Evolutionary conservation across 2,888 invertebrate species (phyloP).

Genomic region (Leptopilina syphax): DNA sequence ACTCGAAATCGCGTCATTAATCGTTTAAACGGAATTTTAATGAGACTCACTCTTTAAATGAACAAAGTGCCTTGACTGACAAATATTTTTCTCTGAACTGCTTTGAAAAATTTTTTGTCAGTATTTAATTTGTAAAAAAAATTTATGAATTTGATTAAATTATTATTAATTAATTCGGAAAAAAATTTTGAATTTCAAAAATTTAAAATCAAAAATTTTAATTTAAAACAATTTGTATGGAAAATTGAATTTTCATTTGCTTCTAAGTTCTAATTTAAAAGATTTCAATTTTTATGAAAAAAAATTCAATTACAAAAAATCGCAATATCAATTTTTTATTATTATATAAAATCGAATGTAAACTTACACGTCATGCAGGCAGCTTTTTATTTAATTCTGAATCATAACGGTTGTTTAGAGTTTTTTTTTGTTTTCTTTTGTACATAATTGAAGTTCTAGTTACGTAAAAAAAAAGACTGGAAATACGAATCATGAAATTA

Average conservation of each 20-base stretch:
- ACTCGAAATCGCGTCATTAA: conserved; percentile 15
- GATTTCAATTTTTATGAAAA: neutral
- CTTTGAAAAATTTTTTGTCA: neutral
- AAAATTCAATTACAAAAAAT: neutral
- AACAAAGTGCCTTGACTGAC: conserved; percentile 5
- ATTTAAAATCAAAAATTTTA: too few relatives aligned
- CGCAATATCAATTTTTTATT: neutral
- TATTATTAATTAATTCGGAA: neutral
- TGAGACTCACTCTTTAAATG: neutral
- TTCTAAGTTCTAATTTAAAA: neutral
- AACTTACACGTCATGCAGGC: conserved; percentile 12
- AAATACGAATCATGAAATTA: conserved; percentile 26
- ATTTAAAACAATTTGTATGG: too few relatives aligned
- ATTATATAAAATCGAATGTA: conserved; percentile 5
- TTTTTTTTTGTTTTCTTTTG: conserved; percentile 21
- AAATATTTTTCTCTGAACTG: neutral
- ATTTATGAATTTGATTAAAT: neutral
- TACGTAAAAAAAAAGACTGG: conserved; percentile 30
- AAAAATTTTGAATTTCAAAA: too few relatives aligned
- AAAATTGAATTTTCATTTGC: neutral
- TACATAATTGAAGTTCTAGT: conserved; percentile 34
- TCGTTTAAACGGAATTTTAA: conserved; percentile 12
- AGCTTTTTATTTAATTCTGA: conserved; percentile 15
- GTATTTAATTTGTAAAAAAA: neutral
- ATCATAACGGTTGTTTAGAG: conserved; percentile 14